Evolutionary conservation across 2,888 invertebrate genomes (phyloP).

Genomic region (Lissonota sp.): DNA sequence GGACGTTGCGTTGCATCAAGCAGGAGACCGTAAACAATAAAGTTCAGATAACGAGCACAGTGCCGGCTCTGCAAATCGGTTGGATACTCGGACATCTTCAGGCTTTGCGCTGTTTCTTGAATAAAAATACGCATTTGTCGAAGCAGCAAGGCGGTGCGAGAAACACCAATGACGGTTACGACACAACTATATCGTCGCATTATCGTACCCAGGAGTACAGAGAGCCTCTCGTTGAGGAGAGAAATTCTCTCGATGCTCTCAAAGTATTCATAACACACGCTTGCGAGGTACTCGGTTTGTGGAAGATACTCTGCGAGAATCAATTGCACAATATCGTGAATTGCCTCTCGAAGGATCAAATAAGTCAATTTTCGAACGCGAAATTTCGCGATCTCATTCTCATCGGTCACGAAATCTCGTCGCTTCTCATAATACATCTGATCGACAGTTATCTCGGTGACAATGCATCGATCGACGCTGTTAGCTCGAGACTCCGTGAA

Average conservation of each 20-base stretch:
- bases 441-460: conserved; percentile 97
- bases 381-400: conserved; percentile 91
- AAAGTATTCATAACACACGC: conserved; percentile 91
- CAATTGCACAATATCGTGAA: conserved; percentile 93
- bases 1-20: conserved; percentile 92
- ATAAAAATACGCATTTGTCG: conserved; percentile 87
- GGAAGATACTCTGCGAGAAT: conserved; percentile 97
- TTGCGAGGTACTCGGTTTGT: conserved; percentile 95
- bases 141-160: conserved; percentile 76
- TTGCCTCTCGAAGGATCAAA: conserved; percentile 88
- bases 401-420: conserved; percentile 91
- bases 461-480: conserved; percentile 96
- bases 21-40: conserved; percentile 81
- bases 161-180: conserved; percentile 77
- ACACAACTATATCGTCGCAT: conserved; percentile 74
- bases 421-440: conserved; percentile 91
- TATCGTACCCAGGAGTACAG: conserved; percentile 69
- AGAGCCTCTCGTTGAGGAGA: conserved; percentile 87
- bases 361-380: conserved; percentile 86
- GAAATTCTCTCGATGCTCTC: conserved; percentile 91
- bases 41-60: conserved; percentile 77
- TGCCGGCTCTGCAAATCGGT: conserved; percentile 77
- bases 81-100: conserved; percentile 91
- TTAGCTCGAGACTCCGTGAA: conserved; percentile 94
- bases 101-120: conserved; percentile 90